Conservation (phyloP, 2,888 invertebrate genomes). For the Tenthredo distinguenda region DNA sequence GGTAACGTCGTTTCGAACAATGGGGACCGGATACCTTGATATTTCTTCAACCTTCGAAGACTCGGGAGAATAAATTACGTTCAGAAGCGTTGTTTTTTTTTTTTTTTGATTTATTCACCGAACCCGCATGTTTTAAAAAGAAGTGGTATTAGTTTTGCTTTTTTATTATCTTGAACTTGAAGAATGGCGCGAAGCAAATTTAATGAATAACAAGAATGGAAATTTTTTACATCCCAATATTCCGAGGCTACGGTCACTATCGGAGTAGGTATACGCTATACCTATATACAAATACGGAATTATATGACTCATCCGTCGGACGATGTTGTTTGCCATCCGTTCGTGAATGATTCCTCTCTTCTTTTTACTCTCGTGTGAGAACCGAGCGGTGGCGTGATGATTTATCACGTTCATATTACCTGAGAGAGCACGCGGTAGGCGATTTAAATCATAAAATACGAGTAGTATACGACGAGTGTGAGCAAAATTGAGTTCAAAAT, state of each 20-base stretch:
- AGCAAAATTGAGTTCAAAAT: conserved; percentile 5
- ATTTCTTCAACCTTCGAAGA: background rate
- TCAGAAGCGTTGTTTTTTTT: background rate
- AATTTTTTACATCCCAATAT: background rate
- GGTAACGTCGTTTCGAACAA: background rate
- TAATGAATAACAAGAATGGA: background rate
- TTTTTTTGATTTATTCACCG: background rate
- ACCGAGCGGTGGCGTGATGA: background rate
- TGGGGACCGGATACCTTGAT: background rate
- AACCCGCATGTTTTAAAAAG: background rate
- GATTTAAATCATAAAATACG: background rate
- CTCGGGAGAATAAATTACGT: background rate
- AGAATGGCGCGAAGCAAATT: background rate
- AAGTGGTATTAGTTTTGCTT: background rate
- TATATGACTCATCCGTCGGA: conserved; percentile 1
- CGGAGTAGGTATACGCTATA: background rate
- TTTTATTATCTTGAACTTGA: background rate
- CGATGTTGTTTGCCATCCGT: conserved; percentile 18
- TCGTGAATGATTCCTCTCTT: conserved; percentile 7
- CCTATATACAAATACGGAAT: background rate
- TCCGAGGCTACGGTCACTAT: background rate
- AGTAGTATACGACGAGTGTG: background rate
- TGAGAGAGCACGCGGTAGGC: background rate
- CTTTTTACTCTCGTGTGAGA: background rate
- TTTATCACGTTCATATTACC: conserved; percentile 28